A percentile compares a stretch with the other conserved stretches of the same genome.
Conservation (phyloP, 2,888 invertebrate genomes). For the Euzetes globulus region DNA sequence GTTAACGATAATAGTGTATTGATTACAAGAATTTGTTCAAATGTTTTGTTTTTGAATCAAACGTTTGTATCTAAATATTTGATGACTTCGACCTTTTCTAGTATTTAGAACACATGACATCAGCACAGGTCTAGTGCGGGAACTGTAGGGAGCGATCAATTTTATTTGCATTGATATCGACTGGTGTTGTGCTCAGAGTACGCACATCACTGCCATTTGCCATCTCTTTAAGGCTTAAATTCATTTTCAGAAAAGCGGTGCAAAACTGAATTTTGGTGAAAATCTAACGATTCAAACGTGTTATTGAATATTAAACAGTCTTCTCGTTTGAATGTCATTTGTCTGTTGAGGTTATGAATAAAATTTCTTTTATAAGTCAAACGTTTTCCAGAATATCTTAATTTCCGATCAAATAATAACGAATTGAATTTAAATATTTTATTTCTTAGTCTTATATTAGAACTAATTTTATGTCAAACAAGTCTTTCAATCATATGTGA, state of each 20-base stretch:
- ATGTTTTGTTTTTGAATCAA: too few species aligned
- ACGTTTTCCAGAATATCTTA: not conserved
- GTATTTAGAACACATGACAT: not conserved
- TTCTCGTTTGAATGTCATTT: not conserved
- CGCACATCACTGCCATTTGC: slow-evolving; percentile 4
- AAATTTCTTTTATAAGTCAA: not conserved
- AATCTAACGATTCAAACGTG: slow-evolving; percentile 9
- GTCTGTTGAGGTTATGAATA: not conserved
- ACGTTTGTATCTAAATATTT: slow-evolving; percentile 26
- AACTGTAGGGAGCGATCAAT: slow-evolving; percentile 12
- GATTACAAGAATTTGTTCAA: too few species aligned
- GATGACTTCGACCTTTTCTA: slow-evolving; percentile 19
- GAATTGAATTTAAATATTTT: slow-evolving; percentile 21
- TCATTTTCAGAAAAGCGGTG: not conserved
- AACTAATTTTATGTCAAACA: slow-evolving; percentile 10
- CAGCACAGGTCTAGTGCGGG: not conserved
- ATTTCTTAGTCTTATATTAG: not conserved
- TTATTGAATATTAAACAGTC: slow-evolving; percentile 8
- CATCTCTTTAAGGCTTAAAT: not conserved
- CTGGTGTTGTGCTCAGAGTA: slow-evolving; percentile 3
- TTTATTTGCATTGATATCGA: slow-evolving; percentile 26
- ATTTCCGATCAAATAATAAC: slow-evolving; percentile 1
- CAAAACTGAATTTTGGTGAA: not conserved
- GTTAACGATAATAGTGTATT: too few species aligned
- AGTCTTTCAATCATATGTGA: slow-evolving; percentile 11